Percentiles rank a stretch among this genome's conserved stretches.
Conservation (phyloP, 2,113 vertebrate species). For the Protomyctophum bolini region DNA sequence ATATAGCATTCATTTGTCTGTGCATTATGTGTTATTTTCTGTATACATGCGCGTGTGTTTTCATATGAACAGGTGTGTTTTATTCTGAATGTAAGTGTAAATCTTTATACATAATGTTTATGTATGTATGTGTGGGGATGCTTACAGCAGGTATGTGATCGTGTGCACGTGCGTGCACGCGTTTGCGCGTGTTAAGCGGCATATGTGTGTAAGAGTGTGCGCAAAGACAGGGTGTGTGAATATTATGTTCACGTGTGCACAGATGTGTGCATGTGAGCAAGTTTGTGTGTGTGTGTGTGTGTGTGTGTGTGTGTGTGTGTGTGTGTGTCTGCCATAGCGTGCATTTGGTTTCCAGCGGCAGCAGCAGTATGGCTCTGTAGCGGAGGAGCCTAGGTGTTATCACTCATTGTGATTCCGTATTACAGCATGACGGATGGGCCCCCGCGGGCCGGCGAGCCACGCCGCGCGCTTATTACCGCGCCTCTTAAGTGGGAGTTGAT, state of each 20-base stretch:
- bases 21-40: too few relatives aligned
- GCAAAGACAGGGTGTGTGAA: not conserved
- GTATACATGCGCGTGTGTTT: too few relatives aligned
- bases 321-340: constrained; percentile 27
- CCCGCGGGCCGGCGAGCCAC: constrained; percentile 85
- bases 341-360: constrained; percentile 47
- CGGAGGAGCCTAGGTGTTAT: constrained; percentile 84
- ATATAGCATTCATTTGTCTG: too few relatives aligned
- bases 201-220: not conserved
- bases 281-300: not conserved
- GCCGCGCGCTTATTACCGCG: constrained; percentile 85
- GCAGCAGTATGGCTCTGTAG: constrained; percentile 73
- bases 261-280: not conserved
- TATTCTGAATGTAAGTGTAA: too few relatives aligned
- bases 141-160: too few relatives aligned
- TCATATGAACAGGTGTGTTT: too few relatives aligned
- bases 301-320: constrained; percentile 2
- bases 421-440: constrained; percentile 91
- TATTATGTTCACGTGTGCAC: not conserved
- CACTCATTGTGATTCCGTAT: constrained; percentile 92
- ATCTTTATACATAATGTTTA: too few relatives aligned
- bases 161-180: not conserved
- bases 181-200: not conserved
- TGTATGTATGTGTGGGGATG: too few relatives aligned
- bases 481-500: constrained; percentile 94